phyloP scores from a whole-genome alignment of 2,888 invertebrate species.

The Aphodius sticticus region DNA sequence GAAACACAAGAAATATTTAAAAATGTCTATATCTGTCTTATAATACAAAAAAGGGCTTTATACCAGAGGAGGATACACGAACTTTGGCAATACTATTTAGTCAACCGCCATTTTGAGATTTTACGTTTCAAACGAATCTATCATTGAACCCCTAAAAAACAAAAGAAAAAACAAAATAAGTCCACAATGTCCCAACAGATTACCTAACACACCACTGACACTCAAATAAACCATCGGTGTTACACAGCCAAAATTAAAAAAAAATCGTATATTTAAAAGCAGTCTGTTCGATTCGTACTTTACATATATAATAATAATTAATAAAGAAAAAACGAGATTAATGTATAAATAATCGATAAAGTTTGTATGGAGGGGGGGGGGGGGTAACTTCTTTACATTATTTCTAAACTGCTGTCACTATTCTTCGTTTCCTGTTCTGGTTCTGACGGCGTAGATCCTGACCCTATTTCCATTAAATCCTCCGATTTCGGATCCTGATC shows the following conservation, averaged over 20 bases:
- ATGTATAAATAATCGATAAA: conserved; percentile 15
- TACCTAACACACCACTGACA: background rate
- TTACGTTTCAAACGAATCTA: background rate
- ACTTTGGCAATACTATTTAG: background rate
- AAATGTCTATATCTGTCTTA: background rate
- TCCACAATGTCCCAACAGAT: background rate
- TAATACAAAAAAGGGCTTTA: background rate
- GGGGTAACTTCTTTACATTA: conserved; percentile 64
- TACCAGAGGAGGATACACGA: background rate
- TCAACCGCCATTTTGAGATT: conserved; percentile 4
- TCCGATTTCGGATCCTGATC: conserved; percentile 62
- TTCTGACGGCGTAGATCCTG: conserved; percentile 72
- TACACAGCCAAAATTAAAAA: background rate
- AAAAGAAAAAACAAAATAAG: background rate
- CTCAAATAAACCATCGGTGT: background rate
- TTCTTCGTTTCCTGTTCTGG: conserved; percentile 78
- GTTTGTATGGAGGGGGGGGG: background rate
- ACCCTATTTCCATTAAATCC: conserved; percentile 59
- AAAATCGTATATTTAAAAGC: conserved; percentile 8
- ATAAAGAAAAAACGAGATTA: background rate
- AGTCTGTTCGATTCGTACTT: conserved; percentile 8
- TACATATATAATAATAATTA: background rate
- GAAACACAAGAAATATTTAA: background rate
- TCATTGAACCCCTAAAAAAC: conserved; percentile 4
- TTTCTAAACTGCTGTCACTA: conserved; percentile 78